A percentile compares a stretch with the other conserved stretches of the same genome.
phyloP scores from a whole-genome alignment of 2,797 vertebrate genomes.

The Oryzias sinensis region DNA sequence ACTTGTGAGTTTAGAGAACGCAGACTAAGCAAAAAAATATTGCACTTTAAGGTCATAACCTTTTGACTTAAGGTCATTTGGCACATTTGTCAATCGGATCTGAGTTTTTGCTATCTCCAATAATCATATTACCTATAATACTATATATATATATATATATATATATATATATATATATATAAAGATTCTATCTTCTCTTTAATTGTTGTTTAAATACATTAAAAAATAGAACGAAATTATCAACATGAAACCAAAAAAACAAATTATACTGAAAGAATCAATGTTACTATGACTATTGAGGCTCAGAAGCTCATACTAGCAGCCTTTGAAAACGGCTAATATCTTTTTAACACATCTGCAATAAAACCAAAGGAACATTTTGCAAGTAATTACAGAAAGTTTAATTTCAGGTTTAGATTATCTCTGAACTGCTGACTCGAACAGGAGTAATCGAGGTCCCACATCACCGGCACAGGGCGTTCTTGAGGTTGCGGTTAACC shows the following conservation, averaged over 20 bases:
- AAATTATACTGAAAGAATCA: no score
- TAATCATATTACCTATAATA: no score
- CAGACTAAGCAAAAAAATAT: slow-evolving; percentile 16
- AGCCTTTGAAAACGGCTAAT: neutral
- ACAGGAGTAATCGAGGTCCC: slow-evolving; percentile 1
- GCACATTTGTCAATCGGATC: no score
- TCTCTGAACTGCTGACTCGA: neutral
- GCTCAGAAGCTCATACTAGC: neutral
- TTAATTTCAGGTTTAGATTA: neutral
- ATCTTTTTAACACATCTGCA: neutral
- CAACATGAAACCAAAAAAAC: no score
- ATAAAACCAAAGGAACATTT: neutral
- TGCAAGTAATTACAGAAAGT: neutral
- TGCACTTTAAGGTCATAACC: neutral
- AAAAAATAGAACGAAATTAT: no score
- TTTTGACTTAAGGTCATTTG: neutral
- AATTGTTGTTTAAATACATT: no score
- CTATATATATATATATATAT: no score
- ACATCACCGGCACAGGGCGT: neutral
- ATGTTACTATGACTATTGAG: no score
- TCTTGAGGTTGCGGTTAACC: no score
- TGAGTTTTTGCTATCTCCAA: no score
- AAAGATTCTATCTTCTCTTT: no score
- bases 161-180: no score
- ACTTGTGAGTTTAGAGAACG: slow-evolving; percentile 17